These are phyloP conservation scores for Orbicella faveolata DNA, from an alignment of 64 coral and sea anemone species.

Conservation along the genomic window DNA sequence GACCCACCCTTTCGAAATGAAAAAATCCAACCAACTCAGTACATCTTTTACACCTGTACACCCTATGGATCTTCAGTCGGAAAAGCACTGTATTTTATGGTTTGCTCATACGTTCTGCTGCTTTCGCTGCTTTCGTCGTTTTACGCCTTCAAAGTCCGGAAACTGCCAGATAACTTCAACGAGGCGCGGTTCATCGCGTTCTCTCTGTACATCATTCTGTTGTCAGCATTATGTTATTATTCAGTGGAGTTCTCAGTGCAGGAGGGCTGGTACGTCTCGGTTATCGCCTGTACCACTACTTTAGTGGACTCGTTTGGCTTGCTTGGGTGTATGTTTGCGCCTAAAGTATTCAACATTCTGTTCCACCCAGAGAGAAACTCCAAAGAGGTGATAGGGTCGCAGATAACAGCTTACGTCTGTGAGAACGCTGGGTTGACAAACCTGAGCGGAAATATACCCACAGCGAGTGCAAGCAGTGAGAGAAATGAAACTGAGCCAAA, in stretches of 20 bases:
- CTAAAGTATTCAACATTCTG: constrained; percentile 27
- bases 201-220: not conserved
- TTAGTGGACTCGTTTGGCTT: constrained; percentile 13
- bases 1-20: constrained; percentile 15
- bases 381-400: not conserved
- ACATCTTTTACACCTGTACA: constrained; percentile 36
- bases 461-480: not conserved
- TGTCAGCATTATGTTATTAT: constrained; percentile 39
- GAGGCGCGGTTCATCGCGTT: constrained; percentile 50
- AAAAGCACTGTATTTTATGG: not conserved
- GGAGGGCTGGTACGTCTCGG: not conserved
- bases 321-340: constrained; percentile 1
- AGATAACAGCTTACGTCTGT: not conserved
- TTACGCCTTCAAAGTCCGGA: constrained; percentile 49
- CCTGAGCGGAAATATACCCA: not conserved
- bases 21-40: not conserved
- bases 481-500: not conserved
- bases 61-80: constrained; percentile 20
- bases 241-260: constrained; percentile 22
- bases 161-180: constrained; percentile 52
- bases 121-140: constrained; percentile 36
- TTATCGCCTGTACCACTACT: constrained; percentile 8
- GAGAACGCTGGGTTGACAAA: not conserved
- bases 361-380: constrained; percentile 15
- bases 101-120: constrained; percentile 14